phyloP scores from a whole-genome alignment of 2,113 vertebrate genomes.

The Fregata magnificens region DNA sequence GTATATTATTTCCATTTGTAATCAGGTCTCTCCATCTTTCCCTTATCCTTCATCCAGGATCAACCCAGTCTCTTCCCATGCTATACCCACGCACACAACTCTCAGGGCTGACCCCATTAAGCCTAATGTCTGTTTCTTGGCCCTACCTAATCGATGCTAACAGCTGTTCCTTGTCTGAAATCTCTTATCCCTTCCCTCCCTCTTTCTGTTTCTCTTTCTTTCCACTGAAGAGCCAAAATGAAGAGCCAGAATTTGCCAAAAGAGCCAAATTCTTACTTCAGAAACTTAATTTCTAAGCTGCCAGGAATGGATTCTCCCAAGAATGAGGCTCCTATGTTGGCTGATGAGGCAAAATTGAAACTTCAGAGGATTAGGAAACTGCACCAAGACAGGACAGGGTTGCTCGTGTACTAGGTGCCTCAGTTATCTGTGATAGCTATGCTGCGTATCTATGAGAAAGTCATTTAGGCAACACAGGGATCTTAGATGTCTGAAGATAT shows the following conservation, averaged over 20 bases:
- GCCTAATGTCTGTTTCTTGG: not conserved
- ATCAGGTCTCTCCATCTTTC: not conserved
- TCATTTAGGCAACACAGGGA: not conserved
- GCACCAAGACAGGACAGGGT: not conserved
- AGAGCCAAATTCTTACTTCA: not conserved
- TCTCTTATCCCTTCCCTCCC: not conserved
- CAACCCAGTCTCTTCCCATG: not conserved
- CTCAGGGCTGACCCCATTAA: not conserved
- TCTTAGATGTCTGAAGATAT: not conserved
- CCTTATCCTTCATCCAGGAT: not conserved
- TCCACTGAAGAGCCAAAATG: not conserved
- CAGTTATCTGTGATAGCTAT: not conserved
- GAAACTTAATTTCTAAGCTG: not conserved
- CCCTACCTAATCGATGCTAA: not conserved
- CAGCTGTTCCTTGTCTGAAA: not conserved
- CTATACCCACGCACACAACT: not conserved
- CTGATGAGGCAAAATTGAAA: not conserved
- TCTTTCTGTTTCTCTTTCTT: not conserved
- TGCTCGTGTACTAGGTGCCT: not conserved
- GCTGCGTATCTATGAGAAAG: rapidly evolving
- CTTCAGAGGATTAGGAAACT: not conserved
- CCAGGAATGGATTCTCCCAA: not conserved
- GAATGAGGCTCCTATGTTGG: not conserved
- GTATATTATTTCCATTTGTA: not conserved
- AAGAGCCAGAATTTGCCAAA: not conserved